Evolutionary conservation across 2,888 invertebrate genomes (phyloP).

Genomic region (Eupithecia tripunctaria): DNA sequence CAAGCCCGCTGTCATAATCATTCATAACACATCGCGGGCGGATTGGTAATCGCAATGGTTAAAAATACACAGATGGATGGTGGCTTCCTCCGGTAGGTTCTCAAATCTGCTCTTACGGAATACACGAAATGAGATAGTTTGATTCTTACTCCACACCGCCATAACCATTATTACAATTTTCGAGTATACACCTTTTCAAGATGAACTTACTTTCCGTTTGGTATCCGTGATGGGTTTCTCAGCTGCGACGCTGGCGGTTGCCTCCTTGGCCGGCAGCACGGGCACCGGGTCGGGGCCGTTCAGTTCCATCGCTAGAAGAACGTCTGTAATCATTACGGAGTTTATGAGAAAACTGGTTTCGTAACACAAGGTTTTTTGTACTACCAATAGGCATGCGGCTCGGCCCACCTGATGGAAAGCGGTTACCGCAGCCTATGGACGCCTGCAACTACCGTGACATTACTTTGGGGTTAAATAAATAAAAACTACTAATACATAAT

Average conservation of each 20-base stretch:
- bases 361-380: background rate
- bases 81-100: too few species aligned
- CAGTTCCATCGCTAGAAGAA: constrained; percentile 76
- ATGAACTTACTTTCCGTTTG: constrained; percentile 88
- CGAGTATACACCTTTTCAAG: background rate
- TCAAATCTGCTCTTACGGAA: too few species aligned
- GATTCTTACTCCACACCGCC: too few species aligned
- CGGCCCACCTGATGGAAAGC: too few species aligned
- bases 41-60: too few species aligned
- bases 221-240: constrained; percentile 40
- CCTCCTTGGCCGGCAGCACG: constrained; percentile 29
- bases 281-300: constrained; percentile 46
- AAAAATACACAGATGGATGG: too few species aligned
- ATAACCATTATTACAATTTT: background rate
- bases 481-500: background rate
- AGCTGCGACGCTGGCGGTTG: constrained; percentile 43
- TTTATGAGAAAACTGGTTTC: background rate
- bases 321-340: constrained; percentile 60
- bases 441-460: too few species aligned
- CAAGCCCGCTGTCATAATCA: too few species aligned
- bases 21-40: too few species aligned
- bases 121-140: too few species aligned
- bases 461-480: too few species aligned
- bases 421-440: too few species aligned
- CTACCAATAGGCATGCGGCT: background rate